Evolutionary conservation across 2,888 invertebrate species (phyloP), one percentile per base, ranked within the genome.

Genomic region (Heliconius charithonia): DNA sequence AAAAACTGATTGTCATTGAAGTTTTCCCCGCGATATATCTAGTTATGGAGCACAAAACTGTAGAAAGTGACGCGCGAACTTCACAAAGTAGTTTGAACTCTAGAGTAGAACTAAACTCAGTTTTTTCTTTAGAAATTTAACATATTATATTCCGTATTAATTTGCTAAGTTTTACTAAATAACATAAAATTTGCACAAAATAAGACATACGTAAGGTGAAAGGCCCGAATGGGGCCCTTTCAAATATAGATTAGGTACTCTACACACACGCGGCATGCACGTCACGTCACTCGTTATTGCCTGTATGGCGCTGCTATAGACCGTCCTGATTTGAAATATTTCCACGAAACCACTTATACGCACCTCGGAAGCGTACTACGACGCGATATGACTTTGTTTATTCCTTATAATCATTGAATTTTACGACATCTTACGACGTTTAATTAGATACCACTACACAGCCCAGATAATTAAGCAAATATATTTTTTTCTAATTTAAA

Each of bases 311-410:
- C 83, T 85, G 89, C 89, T 88, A 87, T 88, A 87, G 89, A 89
- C 89, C 87, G 91, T 88, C 84, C 93, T 93, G 94, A 95, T 95
- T 95, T 94, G 93, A 93, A 95, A 94, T 95, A 94, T 93, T 95
- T 94, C 89, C 94, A 94, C 94, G 94, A 89, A 94, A 93, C 92
- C 94, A 93, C 94, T 94, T 94, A 94, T 91, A 91, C 92, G 91
- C 90, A 91, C 90, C 92, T 93, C 89, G 84, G 89, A 87, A 90
- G 75, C 79, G 66, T 77, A 75, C 62, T 69, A 69, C 67, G 69
- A 63, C 66, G 70, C 56, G 73, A 70, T 63, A 79, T 65, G 62
- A 74, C 76, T 76, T 81, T 72, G 76, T 78, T 74, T 63, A 62
- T 69, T 67, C 85, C 86, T 63, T 74, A 63, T 63, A 74, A 74